Evolutionary conservation across 2,888 invertebrate genomes (phyloP).

Genomic region (Zaprionus lineosus): DNA sequence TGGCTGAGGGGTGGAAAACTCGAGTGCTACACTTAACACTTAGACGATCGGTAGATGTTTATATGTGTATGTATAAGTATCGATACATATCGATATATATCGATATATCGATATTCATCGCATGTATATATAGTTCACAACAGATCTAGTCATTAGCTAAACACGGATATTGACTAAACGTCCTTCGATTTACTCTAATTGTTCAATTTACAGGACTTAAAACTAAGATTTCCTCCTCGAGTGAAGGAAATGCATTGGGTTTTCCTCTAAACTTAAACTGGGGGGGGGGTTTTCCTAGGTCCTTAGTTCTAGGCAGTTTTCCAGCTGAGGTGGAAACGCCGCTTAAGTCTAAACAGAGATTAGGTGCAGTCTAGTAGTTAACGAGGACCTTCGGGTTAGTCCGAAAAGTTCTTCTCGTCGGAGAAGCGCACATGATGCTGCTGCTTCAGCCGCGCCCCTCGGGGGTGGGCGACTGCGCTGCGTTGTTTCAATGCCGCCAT

Average conservation of each 20-base stretch:
- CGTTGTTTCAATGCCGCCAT: constrained; percentile 46
- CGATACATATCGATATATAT: constrained; percentile 27
- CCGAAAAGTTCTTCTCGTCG: constrained; percentile 81
- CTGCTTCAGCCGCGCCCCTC: constrained; percentile 64
- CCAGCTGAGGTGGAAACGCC: constrained; percentile 28
- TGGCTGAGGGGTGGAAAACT: constrained; percentile 54
- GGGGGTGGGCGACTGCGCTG: constrained; percentile 11
- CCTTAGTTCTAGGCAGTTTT: no score
- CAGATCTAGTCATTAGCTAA: constrained; percentile 58
- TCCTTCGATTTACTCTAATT: constrained; percentile 10
- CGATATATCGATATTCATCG: no score
- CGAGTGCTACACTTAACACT: constrained; percentile 56
- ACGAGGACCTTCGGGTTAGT: constrained; percentile 50
- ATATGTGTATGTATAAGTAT: constrained; percentile 23
- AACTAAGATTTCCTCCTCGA: no score
- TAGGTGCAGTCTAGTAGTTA: constrained; percentile 81
- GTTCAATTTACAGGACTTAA: constrained; percentile 34
- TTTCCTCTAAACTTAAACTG: constrained; percentile 15
- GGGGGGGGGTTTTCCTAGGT: no score
- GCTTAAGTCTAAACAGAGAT: constrained; percentile 64
- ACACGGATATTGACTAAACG: constrained; percentile 60
- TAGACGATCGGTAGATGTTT: constrained; percentile 24
- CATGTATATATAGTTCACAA: constrained; percentile 61
- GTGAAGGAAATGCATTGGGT: no score
- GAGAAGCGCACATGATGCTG: constrained; percentile 81